Conservation (phyloP, 2,113 vertebrate species). For the Varanus komodoensis region DNA sequence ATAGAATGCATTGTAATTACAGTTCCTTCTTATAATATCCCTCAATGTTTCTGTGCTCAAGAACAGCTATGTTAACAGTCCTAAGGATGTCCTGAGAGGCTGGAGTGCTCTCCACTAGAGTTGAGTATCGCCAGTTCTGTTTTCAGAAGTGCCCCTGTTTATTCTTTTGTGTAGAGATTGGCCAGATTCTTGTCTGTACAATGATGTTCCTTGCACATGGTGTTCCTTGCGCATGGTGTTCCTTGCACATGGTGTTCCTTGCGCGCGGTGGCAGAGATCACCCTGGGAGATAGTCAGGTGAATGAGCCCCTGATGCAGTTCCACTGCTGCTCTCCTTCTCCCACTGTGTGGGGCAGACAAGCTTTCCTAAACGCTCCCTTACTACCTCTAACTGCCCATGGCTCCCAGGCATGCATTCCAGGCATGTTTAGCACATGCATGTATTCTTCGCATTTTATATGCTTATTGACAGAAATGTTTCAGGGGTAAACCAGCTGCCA, state of each 20-base stretch:
- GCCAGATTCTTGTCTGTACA: background rate
- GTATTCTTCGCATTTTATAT: background rate
- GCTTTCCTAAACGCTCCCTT: too few species aligned
- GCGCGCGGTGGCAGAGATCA: background rate
- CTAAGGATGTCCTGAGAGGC: background rate
- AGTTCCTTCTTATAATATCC: too few species aligned
- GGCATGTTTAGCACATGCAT: background rate
- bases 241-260: too few species aligned
- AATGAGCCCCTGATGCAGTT: background rate
- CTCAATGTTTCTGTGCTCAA: too few species aligned
- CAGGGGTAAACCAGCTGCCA: too few species aligned
- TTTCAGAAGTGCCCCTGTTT: background rate
- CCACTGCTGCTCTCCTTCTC: background rate
- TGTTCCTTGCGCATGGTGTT: too few species aligned
- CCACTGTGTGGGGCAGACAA: background rate
- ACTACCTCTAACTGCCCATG: too few species aligned
- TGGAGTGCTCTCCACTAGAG: background rate
- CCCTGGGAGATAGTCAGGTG: too few species aligned
- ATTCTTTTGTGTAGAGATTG: background rate
- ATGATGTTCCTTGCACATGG: background rate
- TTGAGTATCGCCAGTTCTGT: background rate
- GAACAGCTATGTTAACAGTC: background rate
- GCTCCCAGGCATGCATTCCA: background rate
- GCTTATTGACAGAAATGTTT: background rate
- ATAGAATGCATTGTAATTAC: too few species aligned